Conservation (phyloP, 1,140 invertebrate species). For the Brachionus paranguensis region DNA sequence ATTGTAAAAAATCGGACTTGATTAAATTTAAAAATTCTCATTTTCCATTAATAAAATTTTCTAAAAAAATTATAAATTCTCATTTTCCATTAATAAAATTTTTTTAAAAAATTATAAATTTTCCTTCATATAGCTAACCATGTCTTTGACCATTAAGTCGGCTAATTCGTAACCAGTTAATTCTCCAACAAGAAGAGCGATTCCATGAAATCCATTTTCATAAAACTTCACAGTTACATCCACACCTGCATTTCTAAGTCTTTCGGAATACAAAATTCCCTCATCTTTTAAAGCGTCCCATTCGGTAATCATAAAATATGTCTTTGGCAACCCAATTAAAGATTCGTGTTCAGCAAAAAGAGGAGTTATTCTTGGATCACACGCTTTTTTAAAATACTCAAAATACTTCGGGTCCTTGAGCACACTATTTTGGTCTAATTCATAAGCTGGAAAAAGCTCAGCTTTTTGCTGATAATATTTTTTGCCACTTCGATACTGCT, state of each 20-base stretch:
- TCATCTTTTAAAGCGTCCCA: slow-evolving; percentile 36
- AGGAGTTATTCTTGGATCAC: background rate
- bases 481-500: background rate
- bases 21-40: background rate
- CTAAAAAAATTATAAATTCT: slow-evolving; percentile 14
- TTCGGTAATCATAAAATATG: slow-evolving; percentile 18
- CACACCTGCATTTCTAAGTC: slow-evolving; percentile 12
- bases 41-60: no score
- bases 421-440: background rate
- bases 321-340: background rate
- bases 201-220: slow-evolving; percentile 35
- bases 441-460: background rate
- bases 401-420: background rate
- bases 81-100: background rate
- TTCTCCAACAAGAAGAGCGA: background rate
- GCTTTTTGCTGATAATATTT: background rate
- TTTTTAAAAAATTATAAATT: background rate
- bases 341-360: background rate
- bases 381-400: background rate
- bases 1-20: background rate
- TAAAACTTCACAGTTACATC: slow-evolving; percentile 19
- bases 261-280: background rate
- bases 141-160: background rate
- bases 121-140: background rate
- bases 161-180: slow-evolving; percentile 4